Conservation (phyloP, 1,140 invertebrate species). For the Tetragnatha versicolor region DNA sequence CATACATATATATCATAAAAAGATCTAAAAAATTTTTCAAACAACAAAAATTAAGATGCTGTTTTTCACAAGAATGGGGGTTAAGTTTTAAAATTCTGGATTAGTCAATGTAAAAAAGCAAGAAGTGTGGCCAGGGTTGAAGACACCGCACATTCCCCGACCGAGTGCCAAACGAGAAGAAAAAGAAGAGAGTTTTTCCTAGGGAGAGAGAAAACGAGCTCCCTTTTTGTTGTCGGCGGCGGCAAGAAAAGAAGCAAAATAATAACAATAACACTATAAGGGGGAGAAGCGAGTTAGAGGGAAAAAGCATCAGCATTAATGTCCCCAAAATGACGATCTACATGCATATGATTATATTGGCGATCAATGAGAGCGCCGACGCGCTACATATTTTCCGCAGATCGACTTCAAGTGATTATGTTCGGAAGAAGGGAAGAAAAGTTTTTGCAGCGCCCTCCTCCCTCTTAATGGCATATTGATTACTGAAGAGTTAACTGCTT, state of each 20-base stretch:
- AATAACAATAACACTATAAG: slow-evolving; percentile 36
- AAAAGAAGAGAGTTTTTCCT: slow-evolving; percentile 22
- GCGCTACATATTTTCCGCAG: slow-evolving; percentile 57
- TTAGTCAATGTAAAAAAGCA: no score
- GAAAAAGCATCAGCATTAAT: slow-evolving; percentile 51
- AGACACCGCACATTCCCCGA: no score
- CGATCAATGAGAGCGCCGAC: slow-evolving; percentile 49
- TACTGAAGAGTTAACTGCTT: slow-evolving; percentile 55
- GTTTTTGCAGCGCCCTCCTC: slow-evolving; percentile 31
- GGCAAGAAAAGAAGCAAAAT: slow-evolving; percentile 15
- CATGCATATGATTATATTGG: slow-evolving; percentile 55
- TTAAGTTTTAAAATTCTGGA: no score
- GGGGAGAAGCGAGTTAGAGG: background rate
- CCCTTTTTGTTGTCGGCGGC: slow-evolving; percentile 30
- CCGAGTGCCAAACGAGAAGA: background rate
- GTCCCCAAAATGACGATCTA: slow-evolving; percentile 51
- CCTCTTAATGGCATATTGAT: slow-evolving; percentile 57
- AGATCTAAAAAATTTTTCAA: no score
- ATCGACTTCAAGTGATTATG: slow-evolving; percentile 56
- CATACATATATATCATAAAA: no score
- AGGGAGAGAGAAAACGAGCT: slow-evolving; percentile 37
- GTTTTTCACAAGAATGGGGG: no score
- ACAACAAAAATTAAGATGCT: no score
- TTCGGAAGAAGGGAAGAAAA: slow-evolving; percentile 48
- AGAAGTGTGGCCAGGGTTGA: no score